phyloP scores from a whole-genome alignment of 37 sponge, comb jelly and placozoan genomes.

The Geodia barretti region DNA sequence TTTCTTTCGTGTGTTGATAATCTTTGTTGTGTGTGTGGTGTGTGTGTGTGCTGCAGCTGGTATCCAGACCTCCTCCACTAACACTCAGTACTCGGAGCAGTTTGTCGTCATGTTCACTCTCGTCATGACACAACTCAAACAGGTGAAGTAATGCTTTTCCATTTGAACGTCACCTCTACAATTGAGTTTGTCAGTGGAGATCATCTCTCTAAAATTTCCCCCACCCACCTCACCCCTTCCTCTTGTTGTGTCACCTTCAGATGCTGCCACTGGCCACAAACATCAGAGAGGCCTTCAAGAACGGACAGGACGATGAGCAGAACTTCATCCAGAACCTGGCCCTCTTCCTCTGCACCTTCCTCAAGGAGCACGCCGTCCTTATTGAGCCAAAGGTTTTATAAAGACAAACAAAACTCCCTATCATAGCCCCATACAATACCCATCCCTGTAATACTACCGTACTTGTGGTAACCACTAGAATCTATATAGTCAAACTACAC shows the following conservation, averaged over 20 bases:
- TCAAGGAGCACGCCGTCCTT: conserved; percentile 88
- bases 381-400: conserved; percentile 73
- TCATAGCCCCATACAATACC: too few relatives aligned
- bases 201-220: background rate
- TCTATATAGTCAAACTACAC: too few relatives aligned
- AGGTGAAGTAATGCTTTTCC: conserved; percentile 51
- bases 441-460: background rate
- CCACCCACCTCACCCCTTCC: too few relatives aligned
- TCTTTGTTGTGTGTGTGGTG: too few relatives aligned
- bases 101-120: conserved; percentile 83
- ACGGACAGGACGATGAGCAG: conserved; percentile 94
- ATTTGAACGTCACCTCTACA: background rate
- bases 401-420: background rate
- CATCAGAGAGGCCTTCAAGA: conserved; percentile 93
- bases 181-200: background rate
- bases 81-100: conserved; percentile 81
- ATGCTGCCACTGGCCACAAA: conserved; percentile 95
- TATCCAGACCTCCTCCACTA: conserved; percentile 55
- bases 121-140: conserved; percentile 90
- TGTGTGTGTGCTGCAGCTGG: conserved; percentile 78
- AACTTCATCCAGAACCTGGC: conserved; percentile 97
- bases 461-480: too few relatives aligned
- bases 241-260: conserved; percentile 28
- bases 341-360: conserved; percentile 92
- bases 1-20: conserved; percentile 2